Evolutionary conservation across 35 echinoderm and acorn worm genomes (phyloP).

Genomic region (Antedon bifida): DNA sequence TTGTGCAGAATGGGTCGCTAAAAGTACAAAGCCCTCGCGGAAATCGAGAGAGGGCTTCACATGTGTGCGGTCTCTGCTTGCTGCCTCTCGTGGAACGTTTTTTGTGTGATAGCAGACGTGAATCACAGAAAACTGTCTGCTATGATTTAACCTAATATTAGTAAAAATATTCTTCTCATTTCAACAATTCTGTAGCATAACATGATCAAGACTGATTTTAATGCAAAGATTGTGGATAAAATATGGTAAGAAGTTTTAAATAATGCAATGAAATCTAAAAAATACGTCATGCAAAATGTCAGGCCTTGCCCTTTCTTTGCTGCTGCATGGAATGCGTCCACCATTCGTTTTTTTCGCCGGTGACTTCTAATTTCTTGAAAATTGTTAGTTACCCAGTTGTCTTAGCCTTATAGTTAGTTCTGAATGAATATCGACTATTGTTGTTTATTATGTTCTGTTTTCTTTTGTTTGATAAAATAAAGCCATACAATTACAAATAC

Average conservation of each 20-base stretch:
- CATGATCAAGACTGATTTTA: not conserved
- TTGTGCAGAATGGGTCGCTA: not conserved
- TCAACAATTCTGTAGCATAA: not conserved
- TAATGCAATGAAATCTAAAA: not conserved
- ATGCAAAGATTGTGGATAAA: not conserved
- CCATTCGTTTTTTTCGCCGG: not conserved
- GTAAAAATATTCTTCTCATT: not conserved
- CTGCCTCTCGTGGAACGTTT: not conserved
- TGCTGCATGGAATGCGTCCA: too few species aligned
- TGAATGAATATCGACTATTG: too few species aligned
- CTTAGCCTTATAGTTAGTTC: too few species aligned
- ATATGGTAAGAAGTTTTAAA: not conserved
- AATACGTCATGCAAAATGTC: not conserved
- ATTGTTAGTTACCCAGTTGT: not conserved
- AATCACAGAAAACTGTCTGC: not conserved
- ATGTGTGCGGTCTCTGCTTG: not conserved
- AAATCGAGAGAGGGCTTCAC: not conserved
- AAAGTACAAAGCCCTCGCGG: not conserved
- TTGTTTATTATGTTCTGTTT: too few species aligned
- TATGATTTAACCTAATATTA: not conserved
- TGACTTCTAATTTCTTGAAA: not conserved
- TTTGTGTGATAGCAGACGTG: not conserved
- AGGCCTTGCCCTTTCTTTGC: not conserved
- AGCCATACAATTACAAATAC: too few species aligned
- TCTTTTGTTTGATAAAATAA: too few species aligned